Evolutionary conservation across 2,888 invertebrate genomes (phyloP).

Genomic region (Synergus laeviventris): DNA sequence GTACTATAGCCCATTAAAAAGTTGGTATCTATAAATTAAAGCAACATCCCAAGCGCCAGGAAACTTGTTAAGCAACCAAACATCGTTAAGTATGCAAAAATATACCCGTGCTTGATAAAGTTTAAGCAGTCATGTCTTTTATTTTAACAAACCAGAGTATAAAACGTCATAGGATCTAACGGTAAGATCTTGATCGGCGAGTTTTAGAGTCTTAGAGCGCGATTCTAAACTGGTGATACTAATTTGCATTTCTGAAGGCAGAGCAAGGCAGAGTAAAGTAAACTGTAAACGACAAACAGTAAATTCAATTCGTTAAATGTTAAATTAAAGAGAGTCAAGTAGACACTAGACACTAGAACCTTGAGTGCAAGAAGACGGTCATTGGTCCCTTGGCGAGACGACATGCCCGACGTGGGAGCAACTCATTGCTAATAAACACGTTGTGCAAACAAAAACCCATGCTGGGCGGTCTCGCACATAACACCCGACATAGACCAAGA

Average conservation of each 20-base stretch:
- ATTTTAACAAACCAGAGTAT: background rate
- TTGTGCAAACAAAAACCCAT: constrained; percentile 40
- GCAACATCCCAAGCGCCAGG: background rate
- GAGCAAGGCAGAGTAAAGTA: constrained; percentile 16
- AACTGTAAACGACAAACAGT: constrained; percentile 38
- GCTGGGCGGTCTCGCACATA: constrained; percentile 39
- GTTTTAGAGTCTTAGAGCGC: constrained; percentile 29
- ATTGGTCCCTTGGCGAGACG: constrained; percentile 16
- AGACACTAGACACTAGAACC: constrained; percentile 10
- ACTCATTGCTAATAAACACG: constrained; percentile 30
- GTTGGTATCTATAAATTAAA: constrained; percentile 15
- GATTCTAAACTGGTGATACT: constrained; percentile 19
- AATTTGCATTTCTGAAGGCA: constrained; percentile 32
- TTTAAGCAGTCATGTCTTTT: constrained; percentile 16
- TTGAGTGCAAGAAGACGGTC: constrained; percentile 23
- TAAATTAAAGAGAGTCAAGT: constrained; percentile 25
- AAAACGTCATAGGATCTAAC: constrained; percentile 18
- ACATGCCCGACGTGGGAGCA: constrained; percentile 27
- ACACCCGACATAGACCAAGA: constrained; percentile 37
- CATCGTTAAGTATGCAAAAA: constrained; percentile 32
- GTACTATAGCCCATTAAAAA: background rate
- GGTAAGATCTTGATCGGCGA: constrained; percentile 29
- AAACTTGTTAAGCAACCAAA: constrained; percentile 13
- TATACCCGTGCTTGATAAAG: constrained; percentile 28
- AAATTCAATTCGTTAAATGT: constrained; percentile 34